These are phyloP conservation scores for Pachyrhynchus sulphureomaculatus DNA, from an alignment of 1,140 invertebrate species.

Conservation along the genomic window DNA sequence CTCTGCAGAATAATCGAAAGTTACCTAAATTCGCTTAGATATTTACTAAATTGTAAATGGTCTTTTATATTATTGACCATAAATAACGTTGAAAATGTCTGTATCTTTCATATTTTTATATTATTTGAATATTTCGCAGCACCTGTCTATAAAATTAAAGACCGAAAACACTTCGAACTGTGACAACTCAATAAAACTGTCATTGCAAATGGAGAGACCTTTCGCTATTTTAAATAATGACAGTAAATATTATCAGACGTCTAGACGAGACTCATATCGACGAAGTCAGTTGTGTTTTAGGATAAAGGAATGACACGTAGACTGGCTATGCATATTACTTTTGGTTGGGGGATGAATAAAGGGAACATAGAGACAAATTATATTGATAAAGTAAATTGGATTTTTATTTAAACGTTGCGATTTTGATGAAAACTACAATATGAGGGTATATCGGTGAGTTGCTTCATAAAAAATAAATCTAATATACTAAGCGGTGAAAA, in stretches of 20 bases:
- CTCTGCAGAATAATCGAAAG: no score
- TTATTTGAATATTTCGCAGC: neutral
- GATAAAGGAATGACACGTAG: slow-evolving; percentile 7
- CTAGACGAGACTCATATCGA: neutral
- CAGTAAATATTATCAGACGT: slow-evolving; percentile 9
- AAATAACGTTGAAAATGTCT: neutral
- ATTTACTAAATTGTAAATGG: no score
- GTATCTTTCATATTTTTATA: neutral
- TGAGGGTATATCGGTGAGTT: no score
- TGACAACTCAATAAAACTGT: slow-evolving; percentile 2
- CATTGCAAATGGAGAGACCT: neutral
- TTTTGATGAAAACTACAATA: no score
- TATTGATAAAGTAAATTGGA: no score
- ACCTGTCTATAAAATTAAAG: neutral
- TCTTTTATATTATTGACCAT: no score
- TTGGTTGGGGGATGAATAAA: neutral
- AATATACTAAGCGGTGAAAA: no score
- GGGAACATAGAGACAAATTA: no score
- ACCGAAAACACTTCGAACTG: neutral
- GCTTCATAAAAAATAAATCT: no score
- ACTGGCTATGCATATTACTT: slow-evolving; percentile 5
- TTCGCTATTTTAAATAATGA: neutral
- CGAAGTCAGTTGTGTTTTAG: slow-evolving; percentile 7
- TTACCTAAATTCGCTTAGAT: no score
- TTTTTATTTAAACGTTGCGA: no score